A percentile compares a stretch with the other conserved stretches of the same genome.
These are phyloP conservation scores for Pollicipes pollicipes DNA, from an alignment of 1,140 invertebrate genomes.

Conservation along the genomic window DNA sequence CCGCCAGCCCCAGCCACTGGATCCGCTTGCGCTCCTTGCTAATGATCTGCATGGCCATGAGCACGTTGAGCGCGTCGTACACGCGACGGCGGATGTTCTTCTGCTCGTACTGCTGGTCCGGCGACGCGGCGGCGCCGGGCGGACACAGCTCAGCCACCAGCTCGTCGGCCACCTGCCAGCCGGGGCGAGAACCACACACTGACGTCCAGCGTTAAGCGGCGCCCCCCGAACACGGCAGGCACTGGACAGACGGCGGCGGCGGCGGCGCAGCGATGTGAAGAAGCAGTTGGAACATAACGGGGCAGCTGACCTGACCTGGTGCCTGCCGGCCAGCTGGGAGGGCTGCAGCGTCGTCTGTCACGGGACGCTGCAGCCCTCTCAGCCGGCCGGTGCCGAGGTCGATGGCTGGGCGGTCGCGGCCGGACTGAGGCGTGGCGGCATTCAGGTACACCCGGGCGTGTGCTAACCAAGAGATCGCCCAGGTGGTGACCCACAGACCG, in stretches of 20 bases:
- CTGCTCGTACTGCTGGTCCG: slow-evolving; percentile 77
- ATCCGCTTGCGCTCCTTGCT: slow-evolving; percentile 99
- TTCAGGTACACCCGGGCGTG: no score
- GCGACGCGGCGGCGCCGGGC: not conserved
- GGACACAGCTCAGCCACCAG: slow-evolving; percentile 63
- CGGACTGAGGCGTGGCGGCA: no score
- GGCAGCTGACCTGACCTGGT: not conserved
- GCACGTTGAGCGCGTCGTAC: slow-evolving; percentile 96
- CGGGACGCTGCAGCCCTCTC: no score
- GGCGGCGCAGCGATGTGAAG: not conserved
- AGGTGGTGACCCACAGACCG: no score
- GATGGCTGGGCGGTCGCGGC: no score
- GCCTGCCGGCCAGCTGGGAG: not conserved
- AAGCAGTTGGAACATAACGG: not conserved
- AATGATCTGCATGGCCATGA: slow-evolving; percentile 99
- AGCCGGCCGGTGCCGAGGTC: no score
- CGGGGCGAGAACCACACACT: not conserved
- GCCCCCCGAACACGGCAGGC: no score
- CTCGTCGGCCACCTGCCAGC: slow-evolving; percentile 67
- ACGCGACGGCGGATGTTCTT: slow-evolving; percentile 97
- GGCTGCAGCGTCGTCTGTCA: no score
- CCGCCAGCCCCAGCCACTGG: slow-evolving; percentile 87
- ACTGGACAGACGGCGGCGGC: not conserved
- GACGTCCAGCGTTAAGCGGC: no score
- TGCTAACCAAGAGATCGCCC: no score